These are phyloP conservation scores for Chaetodon auriga DNA, from an alignment of 2,113 vertebrate genomes.

Conservation along the genomic window DNA sequence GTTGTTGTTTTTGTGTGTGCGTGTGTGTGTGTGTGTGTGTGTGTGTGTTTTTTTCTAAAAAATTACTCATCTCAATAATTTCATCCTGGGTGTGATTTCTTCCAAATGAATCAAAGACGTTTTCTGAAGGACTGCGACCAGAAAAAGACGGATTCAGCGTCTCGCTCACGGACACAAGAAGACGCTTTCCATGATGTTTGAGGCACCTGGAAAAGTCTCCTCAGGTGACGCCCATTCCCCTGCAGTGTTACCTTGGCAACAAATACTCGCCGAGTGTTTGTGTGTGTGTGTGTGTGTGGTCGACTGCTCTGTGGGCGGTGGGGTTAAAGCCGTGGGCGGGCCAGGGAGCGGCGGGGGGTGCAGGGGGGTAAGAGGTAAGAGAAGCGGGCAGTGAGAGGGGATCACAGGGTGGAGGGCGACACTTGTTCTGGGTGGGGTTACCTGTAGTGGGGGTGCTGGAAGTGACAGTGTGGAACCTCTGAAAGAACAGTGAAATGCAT, in stretches of 20 bases:
- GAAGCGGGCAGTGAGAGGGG: constrained; percentile 59
- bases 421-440: constrained; percentile 80
- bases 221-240: constrained; percentile 64
- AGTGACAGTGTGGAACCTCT: constrained; percentile 86
- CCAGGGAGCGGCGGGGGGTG: constrained; percentile 45
- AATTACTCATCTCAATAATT: constrained; percentile 74
- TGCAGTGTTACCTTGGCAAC: constrained; percentile 73
- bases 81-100: constrained; percentile 44
- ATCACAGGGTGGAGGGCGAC: constrained; percentile 65
- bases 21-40: too few species aligned
- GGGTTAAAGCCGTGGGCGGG: constrained; percentile 62
- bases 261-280: constrained; percentile 42
- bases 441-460: constrained; percentile 86
- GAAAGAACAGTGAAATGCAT: constrained; percentile 86
- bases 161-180: neutral
- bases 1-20: constrained; percentile 26
- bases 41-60: constrained; percentile 1
- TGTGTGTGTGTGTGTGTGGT: constrained; percentile 6
- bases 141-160: neutral
- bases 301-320: constrained; percentile 33
- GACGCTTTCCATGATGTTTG: constrained; percentile 24
- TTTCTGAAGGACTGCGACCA: neutral
- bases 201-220: constrained; percentile 33
- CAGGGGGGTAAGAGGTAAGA: constrained; percentile 51
- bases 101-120: constrained; percentile 42